These are phyloP conservation scores for Ceratina japonica DNA, from an alignment of 1,140 invertebrate genomes.

Conservation along the genomic window DNA sequence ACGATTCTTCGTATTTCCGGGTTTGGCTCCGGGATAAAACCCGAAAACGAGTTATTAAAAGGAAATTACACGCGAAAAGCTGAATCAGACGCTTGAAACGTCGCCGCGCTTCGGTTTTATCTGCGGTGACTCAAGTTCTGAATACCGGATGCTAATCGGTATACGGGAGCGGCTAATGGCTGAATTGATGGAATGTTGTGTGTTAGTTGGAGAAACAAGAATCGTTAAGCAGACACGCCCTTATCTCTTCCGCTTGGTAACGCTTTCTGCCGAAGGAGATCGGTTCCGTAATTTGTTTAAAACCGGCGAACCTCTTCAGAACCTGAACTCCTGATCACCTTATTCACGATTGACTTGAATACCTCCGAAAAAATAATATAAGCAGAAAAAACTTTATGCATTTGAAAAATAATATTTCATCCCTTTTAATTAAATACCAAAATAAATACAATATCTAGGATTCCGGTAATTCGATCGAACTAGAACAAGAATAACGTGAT, in stretches of 20 bases:
- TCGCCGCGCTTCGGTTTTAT: not conserved
- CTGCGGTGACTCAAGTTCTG: not conserved
- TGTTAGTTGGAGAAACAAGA: slow-evolving; percentile 31
- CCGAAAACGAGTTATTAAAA: not conserved
- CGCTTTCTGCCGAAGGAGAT: not conserved
- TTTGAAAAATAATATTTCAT: not conserved
- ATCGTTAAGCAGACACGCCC: slow-evolving; percentile 32
- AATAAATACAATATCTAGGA: too few species aligned
- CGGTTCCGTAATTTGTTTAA: not conserved
- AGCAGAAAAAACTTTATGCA: too few species aligned
- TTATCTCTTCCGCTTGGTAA: slow-evolving; percentile 44
- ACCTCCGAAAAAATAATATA: not conserved
- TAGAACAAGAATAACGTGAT: too few species aligned
- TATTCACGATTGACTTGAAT: not conserved
- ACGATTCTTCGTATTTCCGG: too few species aligned
- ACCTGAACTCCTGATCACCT: not conserved
- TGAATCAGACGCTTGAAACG: not conserved
- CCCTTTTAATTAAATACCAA: not conserved
- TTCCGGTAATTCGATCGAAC: not conserved
- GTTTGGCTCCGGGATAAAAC: too few species aligned
- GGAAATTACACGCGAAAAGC: not conserved
- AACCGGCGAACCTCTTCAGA: not conserved
- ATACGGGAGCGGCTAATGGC: slow-evolving; percentile 16
- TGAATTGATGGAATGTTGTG: slow-evolving; percentile 30
- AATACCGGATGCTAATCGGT: slow-evolving; percentile 16